Evolutionary conservation across 2,888 invertebrate genomes (phyloP).

Genomic region (Diloba caeruleocephala): DNA sequence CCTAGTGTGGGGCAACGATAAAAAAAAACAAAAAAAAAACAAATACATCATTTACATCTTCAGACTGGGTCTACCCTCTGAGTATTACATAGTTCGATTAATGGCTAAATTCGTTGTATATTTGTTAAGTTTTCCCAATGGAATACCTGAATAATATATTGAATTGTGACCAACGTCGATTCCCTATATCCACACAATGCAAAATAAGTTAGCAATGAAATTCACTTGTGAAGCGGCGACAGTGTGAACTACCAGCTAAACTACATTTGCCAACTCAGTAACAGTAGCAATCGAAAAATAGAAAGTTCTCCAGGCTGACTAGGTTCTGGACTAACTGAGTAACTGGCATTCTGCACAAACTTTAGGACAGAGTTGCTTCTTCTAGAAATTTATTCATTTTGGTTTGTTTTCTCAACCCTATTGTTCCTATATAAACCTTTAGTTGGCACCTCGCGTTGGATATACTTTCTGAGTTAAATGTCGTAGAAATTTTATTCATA

Average conservation of each 20-base stretch:
- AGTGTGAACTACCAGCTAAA: slow-evolving; percentile 78
- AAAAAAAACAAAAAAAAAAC: too few species aligned
- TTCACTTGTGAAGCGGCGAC: slow-evolving; percentile 74
- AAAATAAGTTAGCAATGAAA: slow-evolving; percentile 76
- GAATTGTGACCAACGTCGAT: slow-evolving; percentile 39
- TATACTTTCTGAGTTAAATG: slow-evolving; percentile 46
- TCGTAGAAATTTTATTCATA: slow-evolving; percentile 49
- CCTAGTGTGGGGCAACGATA: too few species aligned
- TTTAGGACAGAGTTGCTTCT: slow-evolving; percentile 76
- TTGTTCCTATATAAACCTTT: slow-evolving; percentile 53
- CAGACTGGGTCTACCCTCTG: too few species aligned
- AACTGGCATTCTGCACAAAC: slow-evolving; percentile 84
- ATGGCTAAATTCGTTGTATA: too few species aligned
- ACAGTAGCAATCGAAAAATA: slow-evolving; percentile 87
- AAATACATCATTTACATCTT: too few species aligned
- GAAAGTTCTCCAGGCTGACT: slow-evolving; percentile 75
- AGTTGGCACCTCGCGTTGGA: slow-evolving; percentile 22
- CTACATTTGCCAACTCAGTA: slow-evolving; percentile 84
- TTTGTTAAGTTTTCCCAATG: too few species aligned
- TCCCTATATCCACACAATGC: slow-evolving; percentile 67
- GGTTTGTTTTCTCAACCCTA: slow-evolving; percentile 67
- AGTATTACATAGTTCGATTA: too few species aligned
- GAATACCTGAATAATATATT: slow-evolving; percentile 31
- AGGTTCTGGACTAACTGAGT: slow-evolving; percentile 81
- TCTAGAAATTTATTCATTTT: slow-evolving; percentile 76